Evolutionary conservation across 2,888 invertebrate genomes (phyloP).

Genomic region (Drymonia ruficornis): DNA sequence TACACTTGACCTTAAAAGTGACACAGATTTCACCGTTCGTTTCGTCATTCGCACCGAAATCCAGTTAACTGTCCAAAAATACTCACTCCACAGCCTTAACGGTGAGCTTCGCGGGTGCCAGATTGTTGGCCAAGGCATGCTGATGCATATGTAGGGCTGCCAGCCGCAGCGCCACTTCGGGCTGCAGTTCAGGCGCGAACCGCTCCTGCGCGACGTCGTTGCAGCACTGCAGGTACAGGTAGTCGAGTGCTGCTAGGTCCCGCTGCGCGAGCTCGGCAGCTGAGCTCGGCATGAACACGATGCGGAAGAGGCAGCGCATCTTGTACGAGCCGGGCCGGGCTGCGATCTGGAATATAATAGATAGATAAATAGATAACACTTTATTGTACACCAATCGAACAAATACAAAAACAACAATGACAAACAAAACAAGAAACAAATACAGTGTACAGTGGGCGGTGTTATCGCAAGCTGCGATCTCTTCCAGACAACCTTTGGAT

Average conservation of each 20-base stretch:
- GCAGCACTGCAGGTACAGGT: conserved; percentile 95
- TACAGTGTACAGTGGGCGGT: too few relatives aligned
- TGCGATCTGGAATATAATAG: conserved; percentile 88
- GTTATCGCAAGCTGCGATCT: too few relatives aligned
- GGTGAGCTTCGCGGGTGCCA: conserved; percentile 91
- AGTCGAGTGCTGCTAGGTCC: conserved; percentile 94
- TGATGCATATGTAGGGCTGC: conserved; percentile 97
- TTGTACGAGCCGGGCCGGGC: conserved; percentile 96
- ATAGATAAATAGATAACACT: too few relatives aligned
- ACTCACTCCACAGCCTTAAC: conserved; percentile 95
- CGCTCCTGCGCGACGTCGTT: conserved; percentile 97
- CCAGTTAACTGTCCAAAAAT: conserved; percentile 42
- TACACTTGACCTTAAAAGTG: too few relatives aligned
- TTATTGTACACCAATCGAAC: too few relatives aligned
- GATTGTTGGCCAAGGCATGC: conserved; percentile 92
- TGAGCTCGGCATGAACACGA: conserved; percentile 95
- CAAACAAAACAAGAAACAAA: too few relatives aligned
- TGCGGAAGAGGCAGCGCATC: conserved; percentile 94
- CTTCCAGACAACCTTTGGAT: too few relatives aligned
- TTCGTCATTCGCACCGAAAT: too few relatives aligned
- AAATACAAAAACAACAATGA: too few relatives aligned
- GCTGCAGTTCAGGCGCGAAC: conserved; percentile 93
- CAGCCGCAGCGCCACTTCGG: conserved; percentile 93
- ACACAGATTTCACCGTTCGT: background rate
- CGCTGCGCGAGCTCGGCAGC: conserved; percentile 92